Evolutionary conservation across 2,888 invertebrate genomes (phyloP).

Genomic region (Notodonta dromedarius): DNA sequence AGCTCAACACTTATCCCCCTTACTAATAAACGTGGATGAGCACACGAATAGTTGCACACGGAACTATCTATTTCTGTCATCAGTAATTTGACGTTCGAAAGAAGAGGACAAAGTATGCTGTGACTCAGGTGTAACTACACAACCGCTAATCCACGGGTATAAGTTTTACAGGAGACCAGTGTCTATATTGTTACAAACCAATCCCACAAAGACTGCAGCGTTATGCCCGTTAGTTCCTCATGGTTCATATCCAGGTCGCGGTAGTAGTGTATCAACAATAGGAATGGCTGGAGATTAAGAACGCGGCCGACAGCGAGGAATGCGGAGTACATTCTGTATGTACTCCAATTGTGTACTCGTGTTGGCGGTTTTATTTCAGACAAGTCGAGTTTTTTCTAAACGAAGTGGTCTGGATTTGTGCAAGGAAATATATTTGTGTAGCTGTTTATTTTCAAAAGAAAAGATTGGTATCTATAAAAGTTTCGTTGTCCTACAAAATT

Average conservation of each 20-base stretch:
- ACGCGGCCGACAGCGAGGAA: slow-evolving; percentile 40
- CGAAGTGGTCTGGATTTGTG: background rate
- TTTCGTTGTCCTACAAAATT: too few relatives aligned
- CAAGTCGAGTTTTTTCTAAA: background rate
- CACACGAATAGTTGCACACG: too few relatives aligned
- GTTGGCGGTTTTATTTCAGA: background rate
- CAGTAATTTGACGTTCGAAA: too few relatives aligned
- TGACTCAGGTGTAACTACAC: too few relatives aligned
- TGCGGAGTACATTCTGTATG: background rate
- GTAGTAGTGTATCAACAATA: slow-evolving; percentile 59
- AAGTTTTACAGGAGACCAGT: too few relatives aligned
- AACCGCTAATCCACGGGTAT: too few relatives aligned
- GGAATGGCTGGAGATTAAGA: slow-evolving; percentile 59
- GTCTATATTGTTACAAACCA: too few relatives aligned
- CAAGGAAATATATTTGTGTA: background rate
- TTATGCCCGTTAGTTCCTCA: slow-evolving; percentile 25
- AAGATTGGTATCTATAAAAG: too few relatives aligned
- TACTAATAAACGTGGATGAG: too few relatives aligned
- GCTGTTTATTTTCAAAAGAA: background rate
- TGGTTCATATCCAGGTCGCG: slow-evolving; percentile 61
- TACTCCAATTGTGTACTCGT: background rate
- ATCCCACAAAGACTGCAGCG: background rate
- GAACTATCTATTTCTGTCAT: too few relatives aligned
- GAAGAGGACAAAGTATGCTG: too few relatives aligned
- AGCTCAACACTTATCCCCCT: too few relatives aligned